Percentiles rank a stretch among this genome's conserved stretches.
phyloP scores from a whole-genome alignment of 2,888 invertebrate species.

The Drosophila niveifrons region DNA sequence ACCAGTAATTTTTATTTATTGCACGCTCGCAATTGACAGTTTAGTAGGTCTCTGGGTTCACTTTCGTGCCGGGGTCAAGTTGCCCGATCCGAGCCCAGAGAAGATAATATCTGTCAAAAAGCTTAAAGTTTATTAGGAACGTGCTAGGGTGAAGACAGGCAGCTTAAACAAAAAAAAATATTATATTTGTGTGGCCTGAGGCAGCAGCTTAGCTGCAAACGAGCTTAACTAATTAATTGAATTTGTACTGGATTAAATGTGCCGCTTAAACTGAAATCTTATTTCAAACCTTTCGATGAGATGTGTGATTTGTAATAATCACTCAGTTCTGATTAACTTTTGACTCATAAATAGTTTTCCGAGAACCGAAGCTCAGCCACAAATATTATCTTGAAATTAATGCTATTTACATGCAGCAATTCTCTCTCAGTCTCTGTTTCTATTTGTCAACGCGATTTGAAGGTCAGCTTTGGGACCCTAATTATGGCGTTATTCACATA shows the following conservation, averaged over 20 bases:
- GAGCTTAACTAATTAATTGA: constrained; percentile 49
- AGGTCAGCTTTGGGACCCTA: constrained; percentile 36
- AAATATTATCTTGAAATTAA: constrained; percentile 4
- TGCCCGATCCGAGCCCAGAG: constrained; percentile 1
- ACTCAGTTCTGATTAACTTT: background rate
- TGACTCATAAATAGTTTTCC: constrained; percentile 2
- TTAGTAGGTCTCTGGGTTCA: constrained; percentile 48
- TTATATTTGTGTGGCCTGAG: constrained; percentile 15
- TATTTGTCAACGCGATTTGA: constrained; percentile 16
- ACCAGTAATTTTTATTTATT: constrained; percentile 74
- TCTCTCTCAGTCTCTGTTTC: background rate
- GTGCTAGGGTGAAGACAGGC: constrained; percentile 27
- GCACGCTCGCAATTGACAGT: constrained; percentile 69
- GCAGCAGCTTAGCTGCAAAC: constrained; percentile 32
- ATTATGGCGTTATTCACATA: constrained; percentile 45
- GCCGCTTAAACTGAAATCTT: background rate
- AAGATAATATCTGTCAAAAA: constrained; percentile 56
- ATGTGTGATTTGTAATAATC: background rate
- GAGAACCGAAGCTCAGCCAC: constrained; percentile 4
- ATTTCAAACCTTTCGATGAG: background rate
- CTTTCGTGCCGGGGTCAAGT: constrained; percentile 37
- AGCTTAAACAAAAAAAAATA: constrained; percentile 6
- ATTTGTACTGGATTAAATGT: constrained; percentile 19
- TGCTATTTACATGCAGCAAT: constrained; percentile 5
- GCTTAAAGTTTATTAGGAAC: constrained; percentile 50